Percentiles rank a stretch among this genome's conserved stretches.
These are phyloP conservation scores for Rugalucina vietnamica DNA, from an alignment of 2,888 invertebrate genomes.

Conservation along the genomic window DNA sequence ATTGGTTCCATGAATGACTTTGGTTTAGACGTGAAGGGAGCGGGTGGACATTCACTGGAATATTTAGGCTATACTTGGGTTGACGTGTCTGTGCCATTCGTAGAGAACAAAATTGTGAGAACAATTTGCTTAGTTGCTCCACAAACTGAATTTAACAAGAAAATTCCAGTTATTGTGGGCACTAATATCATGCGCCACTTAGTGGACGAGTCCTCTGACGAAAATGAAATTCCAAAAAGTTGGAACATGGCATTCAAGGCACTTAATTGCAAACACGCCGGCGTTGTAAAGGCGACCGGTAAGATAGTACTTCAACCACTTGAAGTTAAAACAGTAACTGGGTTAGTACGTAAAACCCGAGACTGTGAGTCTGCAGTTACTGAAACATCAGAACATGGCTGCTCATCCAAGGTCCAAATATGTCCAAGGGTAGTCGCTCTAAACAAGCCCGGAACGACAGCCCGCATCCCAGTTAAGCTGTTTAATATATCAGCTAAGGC, in stretches of 20 bases:
- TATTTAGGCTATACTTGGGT: not conserved
- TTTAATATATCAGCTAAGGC: conserved; percentile 20
- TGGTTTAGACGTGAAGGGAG: not conserved
- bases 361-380: conserved; percentile 18
- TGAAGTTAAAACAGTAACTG: conserved; percentile 23
- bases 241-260: conserved; percentile 12
- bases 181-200: conserved; percentile 13
- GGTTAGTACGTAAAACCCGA: not conserved
- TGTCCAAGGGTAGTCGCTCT: conserved; percentile 25
- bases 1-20: not conserved
- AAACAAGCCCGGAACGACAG: conserved; percentile 22
- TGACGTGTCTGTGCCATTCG: not conserved
- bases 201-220: not conserved
- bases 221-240: not conserved
- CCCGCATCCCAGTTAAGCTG: conserved; percentile 20
- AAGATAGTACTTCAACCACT: conserved; percentile 10
- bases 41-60: not conserved
- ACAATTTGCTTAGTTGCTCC: not conserved
- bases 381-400: not conserved
- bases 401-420: not conserved
- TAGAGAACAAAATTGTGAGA: not conserved
- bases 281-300: not conserved
- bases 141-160: not conserved
- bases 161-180: not conserved
- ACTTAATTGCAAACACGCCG: not conserved